Percentiles rank a stretch among this genome's conserved stretches.
These are phyloP conservation scores for Mycetomoellerius zeteki DNA, from an alignment of 1,140 invertebrate species.

Conservation along the genomic window DNA sequence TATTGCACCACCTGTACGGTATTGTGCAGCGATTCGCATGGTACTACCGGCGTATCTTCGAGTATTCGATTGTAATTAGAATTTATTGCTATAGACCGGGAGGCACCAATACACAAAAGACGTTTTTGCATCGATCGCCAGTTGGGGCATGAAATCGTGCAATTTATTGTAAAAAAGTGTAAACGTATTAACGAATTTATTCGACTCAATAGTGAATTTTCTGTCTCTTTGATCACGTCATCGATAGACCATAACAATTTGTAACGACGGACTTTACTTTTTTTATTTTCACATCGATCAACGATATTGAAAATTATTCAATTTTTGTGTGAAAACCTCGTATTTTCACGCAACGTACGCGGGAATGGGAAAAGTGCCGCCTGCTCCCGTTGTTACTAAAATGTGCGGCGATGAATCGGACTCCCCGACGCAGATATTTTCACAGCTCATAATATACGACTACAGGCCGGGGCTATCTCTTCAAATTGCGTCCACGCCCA, in stretches of 20 bases:
- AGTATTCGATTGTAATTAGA: conserved; percentile 64
- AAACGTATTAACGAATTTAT: conserved; percentile 39
- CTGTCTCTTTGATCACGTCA: conserved; percentile 12
- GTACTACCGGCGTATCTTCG: conserved; percentile 33
- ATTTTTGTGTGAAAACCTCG: not conserved
- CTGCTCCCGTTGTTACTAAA: not conserved
- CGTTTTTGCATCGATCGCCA: not conserved
- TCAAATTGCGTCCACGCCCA: conserved; percentile 65
- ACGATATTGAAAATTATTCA: conserved; percentile 18
- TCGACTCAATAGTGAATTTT: not conserved
- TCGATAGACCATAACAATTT: conserved; percentile 21
- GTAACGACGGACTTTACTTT: not conserved
- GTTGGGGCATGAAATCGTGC: conserved; percentile 21
- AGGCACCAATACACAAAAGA: conserved; percentile 18
- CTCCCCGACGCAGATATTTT: not conserved
- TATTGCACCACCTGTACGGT: conserved; percentile 18
- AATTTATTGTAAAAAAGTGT: conserved; percentile 48
- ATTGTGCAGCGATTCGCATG: conserved; percentile 53
- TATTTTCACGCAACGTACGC: not conserved
- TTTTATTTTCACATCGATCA: conserved; percentile 20
- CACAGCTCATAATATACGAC: not conserved
- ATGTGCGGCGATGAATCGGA: not conserved
- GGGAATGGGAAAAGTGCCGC: not conserved
- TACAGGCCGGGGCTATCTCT: not conserved
- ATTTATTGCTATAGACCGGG: conserved; percentile 41